Evolutionary conservation across 2,113 vertebrate genomes (phyloP), one percentile per base, ranked within the genome.

Genomic region (Bufo gargarizans): DNA sequence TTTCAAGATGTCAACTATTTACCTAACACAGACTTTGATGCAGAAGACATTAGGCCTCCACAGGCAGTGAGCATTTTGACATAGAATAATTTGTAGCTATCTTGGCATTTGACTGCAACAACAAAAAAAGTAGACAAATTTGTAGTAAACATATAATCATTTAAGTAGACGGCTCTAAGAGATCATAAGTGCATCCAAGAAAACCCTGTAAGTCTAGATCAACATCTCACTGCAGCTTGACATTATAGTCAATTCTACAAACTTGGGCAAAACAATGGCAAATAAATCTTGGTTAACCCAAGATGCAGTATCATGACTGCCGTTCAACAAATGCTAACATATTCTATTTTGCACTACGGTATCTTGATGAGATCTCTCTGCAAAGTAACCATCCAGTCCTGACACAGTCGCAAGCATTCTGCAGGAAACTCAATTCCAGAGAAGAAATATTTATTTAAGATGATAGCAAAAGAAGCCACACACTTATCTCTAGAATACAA

Each of bases 371-470:
- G 87, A 89, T 89, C 81, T 89, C 45, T 89, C 81, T 84, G 87
- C 72, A 89, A 89, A 89, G 82, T 14, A 89, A 16, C 0, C 45
- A 89, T 2, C 20, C 14, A 87, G 20, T n/a, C 9, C n/a, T 79
- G 16, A 63, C 0, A 13, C 59, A 81, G 88, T 58, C 82, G 86
- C 59, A 90, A 84, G 86, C 20, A 85, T 7, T 53, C 77, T 91
- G 89, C 90, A 10, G 72, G 55, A 84, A 61, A 89, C 74, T 91
- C 88, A 87, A 78, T 92, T 65, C 72, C 80, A 92, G 3, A 83
- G 82, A 58, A n/a, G 43, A 90, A 90, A 89, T 89, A 86, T 91
- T 87, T 89, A 86, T 85, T 92, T 77, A 86, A 87, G 89, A 69
- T 77, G 67, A 90, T 6, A 91, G 9, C 50, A 92, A 50, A 89